Evolutionary conservation across 2,797 vertebrate species (phyloP), one percentile per base, ranked within the genome.

Genomic region (Erethizon dorsatum): DNA sequence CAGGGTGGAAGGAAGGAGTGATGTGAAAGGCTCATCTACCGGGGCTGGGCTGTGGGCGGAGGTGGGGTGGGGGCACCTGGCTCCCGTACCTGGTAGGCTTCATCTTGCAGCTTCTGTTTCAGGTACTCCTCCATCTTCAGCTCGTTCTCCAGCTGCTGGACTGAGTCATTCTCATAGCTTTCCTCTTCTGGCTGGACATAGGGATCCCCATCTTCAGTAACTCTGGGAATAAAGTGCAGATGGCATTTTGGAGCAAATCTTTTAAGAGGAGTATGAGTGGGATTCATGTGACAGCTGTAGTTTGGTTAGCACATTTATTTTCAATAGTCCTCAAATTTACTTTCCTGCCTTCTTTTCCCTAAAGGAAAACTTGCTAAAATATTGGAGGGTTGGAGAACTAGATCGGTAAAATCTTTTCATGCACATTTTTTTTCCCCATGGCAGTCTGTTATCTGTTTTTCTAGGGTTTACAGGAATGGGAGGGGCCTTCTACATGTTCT

Each of bases 91-190:
- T 99, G 99, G 98, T 99, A 99, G 0, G 99, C 98, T 97, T 99
- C 99, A 84, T 99, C 99, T 95, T 99, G 99, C 97, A 99, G 98
- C 97, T 99, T 99, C 98, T 99, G 99, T 97, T 99, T 99, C 97
- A 99, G 98, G 90, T 99, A 99, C 69, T 99, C 99, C 84, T 99
- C 99, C 98, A 99, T 98, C 93, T 99, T 99, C 96, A 99, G 99
- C 96, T 99, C 99, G 0, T 99, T 99, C 97, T 99, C 99, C 97
- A 99, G 99, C 98, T 99, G 99, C 97, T 98, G 99, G 75, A 99
- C 99, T 59, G 99, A 99, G 94, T 99, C 99, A 3, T 99, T 99
- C 98, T 99, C 99, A 6, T 99, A 99, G 95, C 98, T 98, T 95
- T 99, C 99, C 54, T 99, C 99, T 87, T 99, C 99, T 24, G 98